A percentile compares a stretch with the other conserved stretches of the same genome.
Conservation (phyloP, 2,113 vertebrate genomes). For the Megaptera novaeangliae region DNA sequence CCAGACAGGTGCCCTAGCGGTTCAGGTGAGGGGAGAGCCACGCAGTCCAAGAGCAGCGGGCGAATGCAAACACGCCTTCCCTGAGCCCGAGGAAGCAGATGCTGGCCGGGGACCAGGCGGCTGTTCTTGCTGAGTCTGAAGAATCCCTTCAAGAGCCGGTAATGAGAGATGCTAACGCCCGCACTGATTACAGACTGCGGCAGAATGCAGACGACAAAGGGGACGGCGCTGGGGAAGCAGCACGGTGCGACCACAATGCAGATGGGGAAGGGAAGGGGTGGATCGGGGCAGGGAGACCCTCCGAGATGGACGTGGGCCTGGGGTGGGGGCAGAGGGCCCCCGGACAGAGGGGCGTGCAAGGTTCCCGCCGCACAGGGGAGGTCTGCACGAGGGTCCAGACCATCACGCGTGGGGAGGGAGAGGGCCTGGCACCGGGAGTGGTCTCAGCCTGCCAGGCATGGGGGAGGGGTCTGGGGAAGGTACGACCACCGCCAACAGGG, state of each 20-base stretch:
- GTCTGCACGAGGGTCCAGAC: background rate
- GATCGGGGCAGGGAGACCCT: background rate
- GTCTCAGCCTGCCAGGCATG: rapidly evolving
- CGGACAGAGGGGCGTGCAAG: background rate
- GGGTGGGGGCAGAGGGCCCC: background rate
- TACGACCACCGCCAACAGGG: background rate
- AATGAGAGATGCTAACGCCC: slow-evolving; percentile 78
- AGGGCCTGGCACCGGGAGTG: background rate
- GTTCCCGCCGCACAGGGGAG: background rate
- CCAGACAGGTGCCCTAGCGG: background rate
- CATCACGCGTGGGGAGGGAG: background rate
- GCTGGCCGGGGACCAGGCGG: slow-evolving; percentile 72
- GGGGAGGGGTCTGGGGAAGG: background rate
- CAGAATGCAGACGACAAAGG: slow-evolving; percentile 76
- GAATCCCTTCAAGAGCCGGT: slow-evolving; percentile 82
- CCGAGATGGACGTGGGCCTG: background rate
- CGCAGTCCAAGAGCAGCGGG: background rate
- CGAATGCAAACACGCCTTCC: slow-evolving; percentile 30
- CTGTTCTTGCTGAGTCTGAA: slow-evolving; percentile 83
- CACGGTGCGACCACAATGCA: slow-evolving; percentile 20
- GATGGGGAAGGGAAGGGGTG: background rate
- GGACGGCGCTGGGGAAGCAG: slow-evolving; percentile 63
- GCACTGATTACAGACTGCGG: slow-evolving; percentile 76
- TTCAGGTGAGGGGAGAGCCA: background rate
- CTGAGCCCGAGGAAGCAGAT: slow-evolving; percentile 73